phyloP scores from a whole-genome alignment of 2,888 invertebrate species.

The Apotomis betuletana region DNA sequence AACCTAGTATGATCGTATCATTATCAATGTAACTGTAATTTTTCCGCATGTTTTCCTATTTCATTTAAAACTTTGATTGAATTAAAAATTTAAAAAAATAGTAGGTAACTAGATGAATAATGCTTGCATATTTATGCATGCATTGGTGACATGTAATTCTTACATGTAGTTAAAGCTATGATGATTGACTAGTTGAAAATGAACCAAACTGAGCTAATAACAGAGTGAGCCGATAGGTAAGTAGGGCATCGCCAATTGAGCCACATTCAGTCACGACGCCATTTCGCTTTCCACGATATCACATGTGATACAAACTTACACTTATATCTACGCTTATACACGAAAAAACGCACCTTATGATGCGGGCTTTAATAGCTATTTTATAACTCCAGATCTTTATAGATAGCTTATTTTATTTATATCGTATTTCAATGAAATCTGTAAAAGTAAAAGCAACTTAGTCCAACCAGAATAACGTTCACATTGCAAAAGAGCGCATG shows the following conservation, averaged over 20 bases:
- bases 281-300: constrained; percentile 33
- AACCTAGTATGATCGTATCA: too few relatives aligned
- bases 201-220: constrained; percentile 5
- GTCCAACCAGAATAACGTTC: constrained; percentile 1
- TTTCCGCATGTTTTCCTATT: too few relatives aligned
- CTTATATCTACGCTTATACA: neutral
- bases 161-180: constrained; percentile 4
- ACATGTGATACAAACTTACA: constrained; percentile 30
- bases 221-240: constrained; percentile 4
- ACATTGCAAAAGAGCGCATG: neutral
- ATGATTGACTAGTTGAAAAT: constrained; percentile 16
- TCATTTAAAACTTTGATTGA: too few relatives aligned
- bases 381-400: neutral
- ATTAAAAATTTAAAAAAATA: too few relatives aligned
- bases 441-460: neutral
- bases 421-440: constrained; percentile 6
- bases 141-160: neutral
- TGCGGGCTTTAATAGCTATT: neutral
- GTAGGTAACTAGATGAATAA: too few relatives aligned
- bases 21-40: too few relatives aligned
- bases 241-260: constrained; percentile 35
- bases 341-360: constrained; percentile 3
- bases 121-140: neutral
- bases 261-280: constrained; percentile 39
- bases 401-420: neutral